Evolutionary conservation across 2,113 vertebrate genomes (phyloP), one percentile per base, ranked within the genome.

Genomic region (Callaeas wilsoni): DNA sequence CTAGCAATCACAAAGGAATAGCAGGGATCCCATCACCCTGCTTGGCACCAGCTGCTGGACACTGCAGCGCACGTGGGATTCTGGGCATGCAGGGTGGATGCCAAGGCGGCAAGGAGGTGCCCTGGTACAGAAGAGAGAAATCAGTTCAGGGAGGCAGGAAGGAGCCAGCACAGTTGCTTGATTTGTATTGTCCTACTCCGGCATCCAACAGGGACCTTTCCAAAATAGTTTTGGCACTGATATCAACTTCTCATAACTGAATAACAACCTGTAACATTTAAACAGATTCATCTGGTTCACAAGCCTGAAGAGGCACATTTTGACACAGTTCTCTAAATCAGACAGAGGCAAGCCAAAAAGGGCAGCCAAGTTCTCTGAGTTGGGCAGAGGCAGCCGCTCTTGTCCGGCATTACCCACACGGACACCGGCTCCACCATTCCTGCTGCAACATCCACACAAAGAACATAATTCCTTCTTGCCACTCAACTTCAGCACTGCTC

Each of bases 21-120:
- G 63, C 87, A 74, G 25, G 27, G n/a, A 57, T 16, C 11, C 18
- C 29, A 46, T 5, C 12, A 67, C 18, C 13, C 20, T n/a, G n/a
- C 49, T 33, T 27, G 50, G 74, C 46, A 69, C n/a, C 55, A 73
- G 27, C 49, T 56, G 26, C 44, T 86, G 69, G n/a, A 23, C 52
- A 30, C 42, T 2, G 1, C 2, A 2, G 19, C 17, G 16, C 3
- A 1, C 1, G 1, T 13, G 39, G 37, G 13, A 64, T 64, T 14
- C 41, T 33, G 19, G 26, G 30, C 2, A 0, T 8, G 14, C 25
- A 30, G 30, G 22, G 19, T 5, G 8, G 46, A 14, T n/a, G 26
- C 21, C n/a, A 52, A 52, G 52, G 22, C 37, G 35, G 35, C 53
- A 73, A 39, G 49, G 15, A 39, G 20, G 23, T 62, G 32, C 15